Base-by-base conservation (phyloP, 2,797 vertebrate genomes). In the Chanos chanos region DNA sequence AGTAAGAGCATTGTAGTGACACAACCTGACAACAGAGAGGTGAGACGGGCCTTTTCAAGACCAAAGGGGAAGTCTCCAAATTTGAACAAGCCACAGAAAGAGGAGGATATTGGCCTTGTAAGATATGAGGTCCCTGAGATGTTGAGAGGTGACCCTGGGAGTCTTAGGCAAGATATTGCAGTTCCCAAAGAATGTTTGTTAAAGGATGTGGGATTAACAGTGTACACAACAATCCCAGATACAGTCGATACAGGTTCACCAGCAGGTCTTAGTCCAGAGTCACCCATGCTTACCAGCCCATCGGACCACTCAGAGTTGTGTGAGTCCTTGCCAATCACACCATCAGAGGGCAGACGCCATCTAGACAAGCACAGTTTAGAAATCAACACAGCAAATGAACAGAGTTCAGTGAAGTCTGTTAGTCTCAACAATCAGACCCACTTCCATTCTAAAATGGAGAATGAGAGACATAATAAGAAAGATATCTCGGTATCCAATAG, bases 161-260 rank as follows among this genome's bases (percentile, higher is more conserved):
- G 72, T 18, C 84, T 85, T 28, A 83, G 74, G 60, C 81, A 86
- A 56, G 90, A 89, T 70, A 91, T 90, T 64, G 85, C 88, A 28
- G 89, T 91, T 21, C 81, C 86, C 55, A 83, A 85, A 58, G 90
- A 92, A 76, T 90, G 87, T 7, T 70, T 91, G 31, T 61, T 90
- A 37, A 85, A 68, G 45, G 87, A 91, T 53, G 89, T 92, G 6
- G 89, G 89, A 16, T 73, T 90, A 58, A 90, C 87, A 1, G 89
- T 89, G 25, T 90, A 90, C 66, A 75, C 70, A 31, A 67, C 72
- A 3, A 51, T 75, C 41, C 66, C 69, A 44, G 59, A 71, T 58
- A 89, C 86, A 3, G 88, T 89, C 75, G 85, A 83, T 28, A 77
- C 78, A 10, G 82, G 79, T 68, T 81, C 78, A 49, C 83, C 83